Percentiles rank a stretch among this genome's conserved stretches.
Evolutionary conservation across 2,797 vertebrate genomes (phyloP).

Genomic region (Acropternis orthonyx): DNA sequence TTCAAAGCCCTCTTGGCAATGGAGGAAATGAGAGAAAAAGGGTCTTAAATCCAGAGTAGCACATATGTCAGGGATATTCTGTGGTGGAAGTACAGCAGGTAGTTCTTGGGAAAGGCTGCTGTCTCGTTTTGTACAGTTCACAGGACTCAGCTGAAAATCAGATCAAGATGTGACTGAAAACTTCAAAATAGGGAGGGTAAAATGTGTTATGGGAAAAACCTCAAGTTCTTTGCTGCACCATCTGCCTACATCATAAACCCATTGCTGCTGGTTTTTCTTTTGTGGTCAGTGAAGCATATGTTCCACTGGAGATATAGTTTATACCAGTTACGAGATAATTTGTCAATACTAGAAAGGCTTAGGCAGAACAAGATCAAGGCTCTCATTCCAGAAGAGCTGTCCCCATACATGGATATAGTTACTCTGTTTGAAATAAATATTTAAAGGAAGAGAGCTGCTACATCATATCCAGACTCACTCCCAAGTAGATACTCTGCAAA

Average conservation of each 20-base stretch:
- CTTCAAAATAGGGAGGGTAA: neutral
- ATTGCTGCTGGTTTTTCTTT: rapidly evolving
- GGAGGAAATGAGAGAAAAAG: neutral
- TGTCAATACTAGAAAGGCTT: neutral
- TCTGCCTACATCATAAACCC: neutral
- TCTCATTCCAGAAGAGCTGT: neutral
- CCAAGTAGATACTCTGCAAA: neutral
- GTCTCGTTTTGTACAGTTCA: neutral
- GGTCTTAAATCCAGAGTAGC: neutral
- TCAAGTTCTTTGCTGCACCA: neutral
- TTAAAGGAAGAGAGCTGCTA: neutral
- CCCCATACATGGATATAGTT: neutral
- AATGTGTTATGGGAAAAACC: neutral
- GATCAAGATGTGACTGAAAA: neutral
- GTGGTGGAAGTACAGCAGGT: neutral
- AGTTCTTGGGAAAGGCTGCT: neutral
- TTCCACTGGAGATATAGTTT: neutral
- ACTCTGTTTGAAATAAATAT: neutral
- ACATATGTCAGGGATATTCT: neutral
- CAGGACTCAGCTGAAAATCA: neutral
- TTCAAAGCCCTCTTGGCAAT: neutral
- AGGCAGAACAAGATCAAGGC: neutral
- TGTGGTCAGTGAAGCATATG: neutral
- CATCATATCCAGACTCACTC: neutral
- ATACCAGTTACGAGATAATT: neutral